Percentiles rank a stretch among this genome's conserved stretches.
Evolutionary conservation across 2,888 invertebrate species (phyloP).

Genomic region (Cyrtodaria siliqua): DNA sequence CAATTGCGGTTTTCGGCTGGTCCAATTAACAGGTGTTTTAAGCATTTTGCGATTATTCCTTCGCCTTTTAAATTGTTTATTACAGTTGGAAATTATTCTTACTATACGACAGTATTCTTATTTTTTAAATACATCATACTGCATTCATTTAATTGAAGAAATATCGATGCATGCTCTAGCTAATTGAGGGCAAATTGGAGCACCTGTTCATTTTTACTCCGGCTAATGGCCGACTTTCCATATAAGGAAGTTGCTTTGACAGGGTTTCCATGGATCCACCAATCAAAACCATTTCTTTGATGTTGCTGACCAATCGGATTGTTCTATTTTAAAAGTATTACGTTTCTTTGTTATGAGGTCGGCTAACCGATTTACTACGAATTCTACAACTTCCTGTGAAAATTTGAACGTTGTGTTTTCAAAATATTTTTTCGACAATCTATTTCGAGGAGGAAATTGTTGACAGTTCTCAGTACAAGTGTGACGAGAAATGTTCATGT

Average conservation of each 20-base stretch:
- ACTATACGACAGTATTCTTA: no score
- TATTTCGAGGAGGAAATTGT: not conserved
- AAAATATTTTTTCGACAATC: conserved; percentile 43
- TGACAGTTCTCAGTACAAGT: conserved; percentile 5
- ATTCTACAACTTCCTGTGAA: conserved; percentile 71
- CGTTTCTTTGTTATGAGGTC: conserved; percentile 75
- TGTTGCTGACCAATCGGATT: conserved; percentile 68
- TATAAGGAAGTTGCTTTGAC: conserved; percentile 70
- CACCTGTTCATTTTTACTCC: conserved; percentile 57
- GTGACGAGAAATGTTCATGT: no score
- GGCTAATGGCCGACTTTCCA: conserved; percentile 68
- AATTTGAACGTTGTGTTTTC: conserved; percentile 53
- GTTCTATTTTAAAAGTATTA: conserved; percentile 74
- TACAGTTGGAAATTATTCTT: no score
- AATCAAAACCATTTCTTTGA: conserved; percentile 66
- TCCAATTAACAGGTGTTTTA: conserved; percentile 10
- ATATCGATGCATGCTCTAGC: not conserved
- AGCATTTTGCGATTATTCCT: not conserved
- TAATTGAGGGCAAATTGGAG: conserved; percentile 8
- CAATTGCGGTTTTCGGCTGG: not conserved
- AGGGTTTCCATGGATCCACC: conserved; percentile 67
- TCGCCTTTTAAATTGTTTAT: not conserved
- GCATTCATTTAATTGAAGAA: not conserved
- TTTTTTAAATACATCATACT: no score
- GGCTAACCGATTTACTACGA: conserved; percentile 75